Percentiles rank a stretch among this genome's conserved stretches.
Conservation (phyloP, 1,140 invertebrate genomes). For the Hestina assimilis region DNA sequence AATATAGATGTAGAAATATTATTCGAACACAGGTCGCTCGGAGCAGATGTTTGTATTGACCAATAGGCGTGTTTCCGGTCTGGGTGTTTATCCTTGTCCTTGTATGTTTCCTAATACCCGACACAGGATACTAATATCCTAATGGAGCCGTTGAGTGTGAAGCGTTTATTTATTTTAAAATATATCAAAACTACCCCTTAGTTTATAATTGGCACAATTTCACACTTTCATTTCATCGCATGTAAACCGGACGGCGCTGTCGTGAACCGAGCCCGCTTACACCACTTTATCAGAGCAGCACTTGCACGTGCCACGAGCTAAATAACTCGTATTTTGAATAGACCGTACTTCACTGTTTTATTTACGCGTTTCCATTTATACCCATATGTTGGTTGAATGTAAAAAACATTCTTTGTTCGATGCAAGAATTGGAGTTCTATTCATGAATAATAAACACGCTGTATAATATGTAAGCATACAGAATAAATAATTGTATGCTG, state of each 20-base stretch:
- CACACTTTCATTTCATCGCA: not conserved
- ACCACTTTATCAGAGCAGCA: constrained; percentile 10
- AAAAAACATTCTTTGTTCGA: not conserved
- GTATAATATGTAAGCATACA: not conserved
- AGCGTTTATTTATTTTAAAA: no score
- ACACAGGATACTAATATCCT: no score
- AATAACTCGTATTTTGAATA: constrained; percentile 2
- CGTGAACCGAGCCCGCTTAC: constrained; percentile 4
- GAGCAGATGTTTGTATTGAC: no score
- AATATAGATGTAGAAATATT: no score
- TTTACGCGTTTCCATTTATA: not conserved
- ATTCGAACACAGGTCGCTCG: no score
- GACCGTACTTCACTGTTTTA: not conserved
- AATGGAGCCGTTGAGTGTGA: no score
- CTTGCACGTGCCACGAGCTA: constrained; percentile 5
- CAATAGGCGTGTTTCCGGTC: no score
- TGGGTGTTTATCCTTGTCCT: no score
- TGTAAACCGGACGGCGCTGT: constrained; percentile 14
- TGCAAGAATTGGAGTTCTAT: not conserved
- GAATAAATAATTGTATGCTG: not conserved
- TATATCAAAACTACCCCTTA: no score
- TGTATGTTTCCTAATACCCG: no score
- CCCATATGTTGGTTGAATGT: not conserved
- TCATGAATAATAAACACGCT: not conserved
- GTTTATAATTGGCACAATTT: not conserved